Percentiles rank a stretch among this genome's conserved stretches.
phyloP scores from a whole-genome alignment of 2,888 invertebrate genomes.

The Philonicus albiceps region DNA sequence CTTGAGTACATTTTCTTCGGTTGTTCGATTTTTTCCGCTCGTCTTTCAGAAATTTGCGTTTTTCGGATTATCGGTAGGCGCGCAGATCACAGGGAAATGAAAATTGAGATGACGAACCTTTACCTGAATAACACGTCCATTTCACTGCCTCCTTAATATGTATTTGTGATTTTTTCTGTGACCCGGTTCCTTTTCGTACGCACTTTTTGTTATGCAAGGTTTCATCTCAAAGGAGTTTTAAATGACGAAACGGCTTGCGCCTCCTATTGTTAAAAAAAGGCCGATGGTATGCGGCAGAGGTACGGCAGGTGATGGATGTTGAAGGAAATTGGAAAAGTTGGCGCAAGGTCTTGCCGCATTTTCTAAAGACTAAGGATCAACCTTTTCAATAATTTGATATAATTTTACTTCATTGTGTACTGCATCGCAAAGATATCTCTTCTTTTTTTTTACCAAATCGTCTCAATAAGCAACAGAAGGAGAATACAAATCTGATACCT shows the following conservation, averaged over 20 bases:
- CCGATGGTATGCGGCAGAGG: background rate
- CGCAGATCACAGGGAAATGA: slow-evolving; percentile 38
- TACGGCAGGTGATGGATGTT: slow-evolving; percentile 34
- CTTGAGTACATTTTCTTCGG: slow-evolving; percentile 1
- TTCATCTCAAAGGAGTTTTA: slow-evolving; percentile 40
- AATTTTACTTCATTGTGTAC: background rate
- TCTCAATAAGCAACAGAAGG: background rate
- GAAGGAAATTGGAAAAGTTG: slow-evolving; percentile 31
- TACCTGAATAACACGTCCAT: background rate
- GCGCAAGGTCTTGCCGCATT: background rate
- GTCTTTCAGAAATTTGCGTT: slow-evolving; percentile 32
- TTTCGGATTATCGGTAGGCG: background rate
- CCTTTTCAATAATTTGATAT: slow-evolving; percentile 24
- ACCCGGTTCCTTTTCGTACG: background rate
- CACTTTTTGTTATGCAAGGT: slow-evolving; percentile 41
- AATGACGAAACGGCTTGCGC: slow-evolving; percentile 39
- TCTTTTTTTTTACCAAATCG: background rate
- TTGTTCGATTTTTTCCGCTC: background rate
- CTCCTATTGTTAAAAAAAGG: slow-evolving; percentile 13
- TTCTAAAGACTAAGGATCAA: background rate
- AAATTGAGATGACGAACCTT: slow-evolving; percentile 41
- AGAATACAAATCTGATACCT: background rate
- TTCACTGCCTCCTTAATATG: background rate
- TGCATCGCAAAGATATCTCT: background rate
- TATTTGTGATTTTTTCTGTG: background rate